Conservation (phyloP, 2,888 invertebrate genomes). For the Conops quadrifasciatus region DNA sequence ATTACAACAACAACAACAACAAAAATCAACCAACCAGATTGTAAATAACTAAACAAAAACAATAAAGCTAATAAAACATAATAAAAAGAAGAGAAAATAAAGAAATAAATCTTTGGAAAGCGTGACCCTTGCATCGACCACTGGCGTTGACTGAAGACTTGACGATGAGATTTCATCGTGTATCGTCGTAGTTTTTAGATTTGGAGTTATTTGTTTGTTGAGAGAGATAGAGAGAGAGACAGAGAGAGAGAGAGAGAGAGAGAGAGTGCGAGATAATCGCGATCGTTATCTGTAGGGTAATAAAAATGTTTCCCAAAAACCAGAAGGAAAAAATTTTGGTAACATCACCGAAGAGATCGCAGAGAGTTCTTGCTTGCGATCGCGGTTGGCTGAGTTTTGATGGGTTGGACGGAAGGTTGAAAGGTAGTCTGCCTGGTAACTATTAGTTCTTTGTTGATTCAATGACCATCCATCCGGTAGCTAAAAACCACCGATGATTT, state of each 20-base stretch:
- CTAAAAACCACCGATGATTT: conserved; percentile 27
- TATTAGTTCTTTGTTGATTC: not conserved
- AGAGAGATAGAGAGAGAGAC: not conserved
- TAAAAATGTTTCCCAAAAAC: conserved; percentile 32
- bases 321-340: too few species aligned
- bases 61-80: conserved; percentile 29
- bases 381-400: too few species aligned
- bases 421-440: too few species aligned
- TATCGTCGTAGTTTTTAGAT: too few species aligned
- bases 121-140: conserved; percentile 28
- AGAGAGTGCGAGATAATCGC: conserved; percentile 20
- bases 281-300: conserved; percentile 27
- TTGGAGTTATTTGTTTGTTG: too few species aligned
- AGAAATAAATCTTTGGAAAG: conserved; percentile 35
- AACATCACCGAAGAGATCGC: too few species aligned
- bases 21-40: conserved; percentile 9
- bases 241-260: not conserved
- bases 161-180: conserved; percentile 7
- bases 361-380: too few species aligned
- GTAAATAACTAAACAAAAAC: conserved; percentile 15
- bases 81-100: conserved; percentile 29
- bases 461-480: conserved; percentile 12
- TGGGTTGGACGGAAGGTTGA: too few species aligned
- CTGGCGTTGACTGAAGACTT: not conserved
- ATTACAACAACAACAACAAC: conserved; percentile 6